Evolutionary conservation across 2,888 invertebrate species (phyloP).

Genomic region (Cosmorhoe ocellata): DNA sequence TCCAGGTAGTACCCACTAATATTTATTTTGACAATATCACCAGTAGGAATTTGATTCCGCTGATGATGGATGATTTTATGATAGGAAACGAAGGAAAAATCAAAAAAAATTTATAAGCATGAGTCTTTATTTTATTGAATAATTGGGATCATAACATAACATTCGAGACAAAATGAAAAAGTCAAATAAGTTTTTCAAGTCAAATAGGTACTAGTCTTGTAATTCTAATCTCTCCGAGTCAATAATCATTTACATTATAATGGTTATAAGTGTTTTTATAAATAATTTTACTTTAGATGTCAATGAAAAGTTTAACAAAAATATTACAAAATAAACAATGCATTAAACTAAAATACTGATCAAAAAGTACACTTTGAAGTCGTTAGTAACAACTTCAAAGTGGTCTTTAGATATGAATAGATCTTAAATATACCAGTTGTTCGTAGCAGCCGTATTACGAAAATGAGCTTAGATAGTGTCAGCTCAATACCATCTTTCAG

Average conservation of each 20-base stretch:
- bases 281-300: conserved; percentile 12
- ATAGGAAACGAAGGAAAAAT: background rate
- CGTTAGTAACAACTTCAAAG: conserved; percentile 24
- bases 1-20: no score
- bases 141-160: conserved; percentile 36
- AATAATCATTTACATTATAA: conserved; percentile 10
- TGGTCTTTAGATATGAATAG: conserved; percentile 12
- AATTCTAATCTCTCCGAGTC: conserved; percentile 63
- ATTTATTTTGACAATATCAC: no score
- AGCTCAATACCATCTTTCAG: conserved; percentile 36
- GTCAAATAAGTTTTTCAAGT: conserved; percentile 28
- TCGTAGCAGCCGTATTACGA: conserved; percentile 25
- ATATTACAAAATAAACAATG: conserved; percentile 32
- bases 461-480: conserved; percentile 36
- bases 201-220: conserved; percentile 56
- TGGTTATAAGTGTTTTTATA: background rate
- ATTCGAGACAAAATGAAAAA: conserved; percentile 45
- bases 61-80: no score
- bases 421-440: conserved; percentile 20
- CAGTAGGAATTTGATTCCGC: no score
- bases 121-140: conserved; percentile 38
- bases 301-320: conserved; percentile 8
- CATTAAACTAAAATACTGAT: conserved; percentile 55
- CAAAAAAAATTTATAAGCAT: background rate
- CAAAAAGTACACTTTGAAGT: conserved; percentile 32